phyloP scores from a whole-genome alignment of 92 coral and sea anemone species.

The Heteractis magnifica region DNA sequence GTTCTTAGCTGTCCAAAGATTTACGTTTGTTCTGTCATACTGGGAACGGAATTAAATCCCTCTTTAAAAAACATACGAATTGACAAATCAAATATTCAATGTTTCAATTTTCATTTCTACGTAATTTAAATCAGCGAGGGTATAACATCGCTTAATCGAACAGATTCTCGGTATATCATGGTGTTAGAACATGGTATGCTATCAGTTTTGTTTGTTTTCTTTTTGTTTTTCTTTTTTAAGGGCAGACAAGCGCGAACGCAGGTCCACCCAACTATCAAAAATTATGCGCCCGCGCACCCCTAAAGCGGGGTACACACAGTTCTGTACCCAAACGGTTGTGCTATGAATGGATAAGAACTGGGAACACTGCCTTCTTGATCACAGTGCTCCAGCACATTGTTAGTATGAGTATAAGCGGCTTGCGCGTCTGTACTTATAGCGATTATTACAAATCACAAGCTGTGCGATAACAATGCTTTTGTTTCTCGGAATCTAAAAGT shows the following conservation, averaged over 20 bases:
- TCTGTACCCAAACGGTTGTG: conserved; percentile 39
- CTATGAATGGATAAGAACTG: conserved; percentile 68
- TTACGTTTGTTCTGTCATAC: no score
- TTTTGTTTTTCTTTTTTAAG: conserved; percentile 24
- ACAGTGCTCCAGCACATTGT: conserved; percentile 89
- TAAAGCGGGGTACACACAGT: conserved; percentile 70
- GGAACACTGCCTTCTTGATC: conserved; percentile 91
- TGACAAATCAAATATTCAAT: no score
- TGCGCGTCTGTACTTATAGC: conserved; percentile 3
- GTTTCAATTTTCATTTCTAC: no score
- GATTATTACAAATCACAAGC: background rate
- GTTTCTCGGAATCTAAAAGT: background rate
- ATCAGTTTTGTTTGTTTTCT: background rate
- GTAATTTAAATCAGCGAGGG: background rate
- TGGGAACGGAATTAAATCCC: no score
- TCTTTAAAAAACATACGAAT: no score
- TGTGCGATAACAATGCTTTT: background rate
- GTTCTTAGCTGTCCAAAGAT: no score
- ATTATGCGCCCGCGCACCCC: conserved; percentile 89
- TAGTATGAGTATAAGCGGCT: conserved; percentile 55
- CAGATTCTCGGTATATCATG: background rate
- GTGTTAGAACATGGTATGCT: background rate
- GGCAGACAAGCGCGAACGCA: conserved; percentile 97
- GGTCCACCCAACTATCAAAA: conserved; percentile 83
- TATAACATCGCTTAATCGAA: background rate